phyloP scores from a whole-genome alignment of 2,113 vertebrate species.

The Ceratotherium simum region DNA sequence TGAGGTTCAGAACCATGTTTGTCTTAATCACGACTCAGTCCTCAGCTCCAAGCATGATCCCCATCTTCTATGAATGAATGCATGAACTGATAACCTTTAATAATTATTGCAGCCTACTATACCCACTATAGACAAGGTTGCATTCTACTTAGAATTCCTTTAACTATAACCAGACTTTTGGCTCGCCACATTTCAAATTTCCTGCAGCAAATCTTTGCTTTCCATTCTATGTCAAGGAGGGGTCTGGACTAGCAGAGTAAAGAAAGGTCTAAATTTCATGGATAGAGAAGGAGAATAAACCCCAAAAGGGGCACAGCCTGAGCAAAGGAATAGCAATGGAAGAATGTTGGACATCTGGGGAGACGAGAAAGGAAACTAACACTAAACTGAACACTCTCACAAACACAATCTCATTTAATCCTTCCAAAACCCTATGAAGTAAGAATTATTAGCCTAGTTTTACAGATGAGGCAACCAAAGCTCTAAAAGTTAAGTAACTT shows the following conservation, averaged over 20 bases:
- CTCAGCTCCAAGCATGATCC: neutral
- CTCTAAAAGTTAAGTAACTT: neutral
- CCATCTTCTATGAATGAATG: neutral
- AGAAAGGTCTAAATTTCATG: neutral
- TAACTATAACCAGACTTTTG: neutral
- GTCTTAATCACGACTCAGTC: neutral
- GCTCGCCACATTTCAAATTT: neutral
- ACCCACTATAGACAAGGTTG: neutral
- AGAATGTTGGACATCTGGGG: neutral
- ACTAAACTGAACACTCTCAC: neutral
- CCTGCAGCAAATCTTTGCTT: neutral
- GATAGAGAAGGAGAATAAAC: neutral
- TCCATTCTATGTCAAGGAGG: neutral
- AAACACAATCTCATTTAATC: neutral
- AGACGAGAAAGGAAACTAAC: neutral
- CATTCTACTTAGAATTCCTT: constrained; percentile 6
- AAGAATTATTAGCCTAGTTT: constrained; percentile 18
- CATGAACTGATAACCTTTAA: neutral
- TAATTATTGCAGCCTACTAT: neutral
- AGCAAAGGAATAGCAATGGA: neutral
- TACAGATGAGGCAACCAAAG: neutral
- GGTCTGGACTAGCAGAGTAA: neutral
- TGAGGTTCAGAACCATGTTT: neutral
- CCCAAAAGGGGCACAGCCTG: neutral
- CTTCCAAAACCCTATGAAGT: neutral